These are phyloP conservation scores for Bombus confusus DNA, from an alignment of 1,140 invertebrate genomes.

Conservation along the genomic window DNA sequence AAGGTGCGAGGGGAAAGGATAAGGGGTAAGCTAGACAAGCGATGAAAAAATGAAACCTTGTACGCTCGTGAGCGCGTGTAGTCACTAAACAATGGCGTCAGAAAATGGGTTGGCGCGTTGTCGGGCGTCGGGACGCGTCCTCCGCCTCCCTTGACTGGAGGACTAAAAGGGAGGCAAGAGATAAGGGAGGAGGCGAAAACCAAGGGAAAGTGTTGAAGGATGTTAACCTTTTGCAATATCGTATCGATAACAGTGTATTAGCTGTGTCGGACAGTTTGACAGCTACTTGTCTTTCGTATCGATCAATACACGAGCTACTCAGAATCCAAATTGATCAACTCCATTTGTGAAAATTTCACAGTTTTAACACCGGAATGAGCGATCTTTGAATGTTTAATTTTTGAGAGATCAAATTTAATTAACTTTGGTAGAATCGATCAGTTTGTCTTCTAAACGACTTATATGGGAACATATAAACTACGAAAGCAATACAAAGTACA, in stretches of 20 bases:
- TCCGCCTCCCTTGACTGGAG: background rate
- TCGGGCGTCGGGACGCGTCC: slow-evolving; percentile 25
- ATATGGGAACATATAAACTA: too few species aligned
- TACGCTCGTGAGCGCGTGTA: slow-evolving; percentile 44
- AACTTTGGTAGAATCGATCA: too few species aligned
- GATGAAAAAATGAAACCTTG: slow-evolving; percentile 21
- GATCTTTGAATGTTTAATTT: too few species aligned
- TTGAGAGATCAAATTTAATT: too few species aligned
- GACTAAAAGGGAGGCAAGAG: background rate
- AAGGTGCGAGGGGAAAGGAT: background rate
- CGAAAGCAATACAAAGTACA: too few species aligned
- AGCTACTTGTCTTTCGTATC: background rate
- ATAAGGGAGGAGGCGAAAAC: slow-evolving; percentile 7
- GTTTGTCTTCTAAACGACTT: too few species aligned
- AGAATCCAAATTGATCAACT: too few species aligned
- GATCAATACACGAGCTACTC: background rate
- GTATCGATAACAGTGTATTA: background rate
- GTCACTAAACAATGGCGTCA: slow-evolving; percentile 58
- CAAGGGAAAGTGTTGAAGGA: slow-evolving; percentile 5
- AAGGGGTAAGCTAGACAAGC: slow-evolving; percentile 8
- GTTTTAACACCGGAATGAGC: too few species aligned
- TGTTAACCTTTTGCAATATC: background rate
- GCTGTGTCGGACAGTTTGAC: background rate
- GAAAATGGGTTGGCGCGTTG: slow-evolving; percentile 50
- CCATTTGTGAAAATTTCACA: too few species aligned